Evolutionary conservation across 2,797 vertebrate genomes (phyloP).

Genomic region (Eulemur albifrons): DNA sequence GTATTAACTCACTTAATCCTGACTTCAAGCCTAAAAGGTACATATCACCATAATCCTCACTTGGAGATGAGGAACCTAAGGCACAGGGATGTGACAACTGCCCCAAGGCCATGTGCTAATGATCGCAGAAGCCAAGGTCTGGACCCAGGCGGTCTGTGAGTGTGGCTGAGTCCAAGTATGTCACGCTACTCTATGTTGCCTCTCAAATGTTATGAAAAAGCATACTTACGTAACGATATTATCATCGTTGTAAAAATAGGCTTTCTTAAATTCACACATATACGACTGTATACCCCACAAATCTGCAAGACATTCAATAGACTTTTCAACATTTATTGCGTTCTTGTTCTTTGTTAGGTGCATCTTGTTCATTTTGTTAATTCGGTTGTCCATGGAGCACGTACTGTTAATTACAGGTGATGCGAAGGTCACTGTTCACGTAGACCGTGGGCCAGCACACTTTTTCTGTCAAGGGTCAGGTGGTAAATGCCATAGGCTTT

Average conservation of each 20-base stretch:
- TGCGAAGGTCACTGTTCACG: not conserved
- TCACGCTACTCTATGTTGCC: fast-evolving
- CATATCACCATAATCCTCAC: not conserved
- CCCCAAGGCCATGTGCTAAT: not conserved
- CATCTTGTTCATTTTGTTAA: not conserved
- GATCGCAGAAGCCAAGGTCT: not conserved
- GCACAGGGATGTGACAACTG: not conserved
- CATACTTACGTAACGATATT: fast-evolving
- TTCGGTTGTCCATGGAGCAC: fast-evolving
- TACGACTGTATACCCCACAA: not conserved
- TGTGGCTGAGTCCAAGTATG: not conserved
- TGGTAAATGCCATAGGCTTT: not conserved
- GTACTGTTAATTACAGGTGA: not conserved
- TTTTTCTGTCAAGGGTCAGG: not conserved
- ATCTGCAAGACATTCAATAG: not conserved
- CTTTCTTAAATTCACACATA: not conserved
- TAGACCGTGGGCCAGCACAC: fast-evolving
- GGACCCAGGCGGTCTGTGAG: not conserved
- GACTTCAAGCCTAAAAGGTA: not conserved
- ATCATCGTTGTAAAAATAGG: fast-evolving
- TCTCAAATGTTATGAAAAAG: not conserved
- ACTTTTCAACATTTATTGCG: not conserved
- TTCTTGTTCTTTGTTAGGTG: not conserved
- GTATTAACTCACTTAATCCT: not conserved
- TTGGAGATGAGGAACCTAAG: not conserved